These are phyloP conservation scores for Bothrops jararaca DNA, from an alignment of 2,113 vertebrate genomes.

Conservation along the genomic window DNA sequence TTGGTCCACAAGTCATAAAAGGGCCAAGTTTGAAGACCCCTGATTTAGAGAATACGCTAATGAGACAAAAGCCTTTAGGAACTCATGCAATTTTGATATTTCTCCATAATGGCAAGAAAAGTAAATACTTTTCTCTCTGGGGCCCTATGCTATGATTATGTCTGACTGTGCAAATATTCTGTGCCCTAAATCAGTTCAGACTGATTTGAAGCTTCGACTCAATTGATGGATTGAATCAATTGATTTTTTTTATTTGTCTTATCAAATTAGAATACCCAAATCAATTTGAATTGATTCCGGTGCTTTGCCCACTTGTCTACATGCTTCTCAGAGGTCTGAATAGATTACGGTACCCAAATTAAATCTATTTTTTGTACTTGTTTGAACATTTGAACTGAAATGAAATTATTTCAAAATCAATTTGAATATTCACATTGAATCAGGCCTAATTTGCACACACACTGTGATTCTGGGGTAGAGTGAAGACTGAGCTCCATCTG, in stretches of 20 bases:
- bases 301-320: background rate
- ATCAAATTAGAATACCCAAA: background rate
- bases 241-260: background rate
- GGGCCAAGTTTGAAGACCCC: too few relatives aligned
- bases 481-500: background rate
- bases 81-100: background rate
- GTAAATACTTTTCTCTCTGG: background rate
- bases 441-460: background rate
- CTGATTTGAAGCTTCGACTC: background rate
- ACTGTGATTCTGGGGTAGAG: background rate
- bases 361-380: background rate
- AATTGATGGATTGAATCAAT: background rate
- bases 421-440: background rate
- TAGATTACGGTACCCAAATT: background rate
- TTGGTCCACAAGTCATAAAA: too few relatives aligned
- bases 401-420: background rate
- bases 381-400: background rate
- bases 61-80: background rate
- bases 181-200: background rate
- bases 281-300: background rate
- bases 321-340: background rate
- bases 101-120: background rate
- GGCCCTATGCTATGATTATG: background rate
- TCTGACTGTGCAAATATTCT: background rate
- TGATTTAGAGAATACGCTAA: background rate